Evolutionary conservation across 2,888 invertebrate species (phyloP).

Genomic region (Nomada fabriciana): DNA sequence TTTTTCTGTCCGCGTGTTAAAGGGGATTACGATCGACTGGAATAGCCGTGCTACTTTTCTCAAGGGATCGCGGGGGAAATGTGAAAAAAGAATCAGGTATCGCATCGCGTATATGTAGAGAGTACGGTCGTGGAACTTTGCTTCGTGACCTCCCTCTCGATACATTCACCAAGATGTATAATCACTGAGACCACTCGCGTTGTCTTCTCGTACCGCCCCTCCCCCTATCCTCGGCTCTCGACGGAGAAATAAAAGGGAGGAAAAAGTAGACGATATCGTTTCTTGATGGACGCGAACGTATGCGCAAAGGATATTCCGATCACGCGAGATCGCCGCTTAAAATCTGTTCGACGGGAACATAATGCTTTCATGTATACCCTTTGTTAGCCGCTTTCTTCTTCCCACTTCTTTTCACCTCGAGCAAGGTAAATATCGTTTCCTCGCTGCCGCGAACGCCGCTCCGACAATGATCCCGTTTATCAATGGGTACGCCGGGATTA

Average conservation of each 20-base stretch:
- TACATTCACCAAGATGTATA: constrained; percentile 29
- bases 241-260: not conserved
- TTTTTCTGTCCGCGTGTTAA: not conserved
- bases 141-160: constrained; percentile 41
- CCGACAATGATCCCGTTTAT: not conserved
- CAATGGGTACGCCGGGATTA: not conserved
- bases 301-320: constrained; percentile 14
- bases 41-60: not conserved
- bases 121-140: constrained; percentile 44
- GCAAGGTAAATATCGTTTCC: not conserved
- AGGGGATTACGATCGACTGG: not conserved
- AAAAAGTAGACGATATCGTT: constrained; percentile 7
- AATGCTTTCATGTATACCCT: not conserved
- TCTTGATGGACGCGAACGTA: not conserved
- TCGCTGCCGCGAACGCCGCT: not conserved
- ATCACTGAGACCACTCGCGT: constrained; percentile 29
- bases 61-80: too few species aligned
- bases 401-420: not conserved
- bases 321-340: not conserved
- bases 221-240: not conserved
- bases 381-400: not conserved
- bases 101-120: not conserved
- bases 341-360: not conserved
- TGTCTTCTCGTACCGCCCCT: constrained; percentile 18
- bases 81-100: not conserved